phyloP scores from a whole-genome alignment of 2,113 vertebrate genomes.

The Haemorhous mexicanus region DNA sequence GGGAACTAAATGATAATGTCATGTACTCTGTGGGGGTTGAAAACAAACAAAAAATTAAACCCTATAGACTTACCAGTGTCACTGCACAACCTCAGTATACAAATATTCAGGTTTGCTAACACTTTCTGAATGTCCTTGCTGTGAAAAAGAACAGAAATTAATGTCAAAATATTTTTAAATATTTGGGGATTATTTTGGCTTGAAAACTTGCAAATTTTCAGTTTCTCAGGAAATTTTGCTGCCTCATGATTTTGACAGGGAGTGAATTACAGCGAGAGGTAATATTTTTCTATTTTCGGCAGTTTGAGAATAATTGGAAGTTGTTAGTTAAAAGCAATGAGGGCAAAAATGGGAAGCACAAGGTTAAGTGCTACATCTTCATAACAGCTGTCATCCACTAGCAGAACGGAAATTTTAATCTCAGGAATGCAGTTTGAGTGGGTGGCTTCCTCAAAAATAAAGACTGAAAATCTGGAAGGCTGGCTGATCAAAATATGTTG shows the following conservation, averaged over 20 bases:
- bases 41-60: neutral
- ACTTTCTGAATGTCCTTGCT: neutral
- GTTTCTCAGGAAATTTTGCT: neutral
- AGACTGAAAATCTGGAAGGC: neutral
- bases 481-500: neutral
- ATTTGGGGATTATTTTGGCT: neutral
- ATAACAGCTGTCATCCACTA: neutral
- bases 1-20: neutral
- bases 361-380: neutral
- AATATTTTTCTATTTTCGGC: neutral
- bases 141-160: neutral
- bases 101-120: neutral
- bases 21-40: accelerated
- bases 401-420: neutral
- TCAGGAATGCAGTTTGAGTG: neutral
- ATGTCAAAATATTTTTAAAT: neutral
- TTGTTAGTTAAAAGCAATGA: neutral
- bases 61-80: accelerated
- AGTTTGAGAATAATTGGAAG: neutral
- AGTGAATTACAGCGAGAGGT: neutral
- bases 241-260: neutral
- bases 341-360: neutral
- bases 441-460: neutral
- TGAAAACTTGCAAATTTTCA: neutral
- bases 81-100: neutral